Evolutionary conservation across 2,888 invertebrate species (phyloP), one percentile per base, ranked within the genome.

Genomic region (Molanna angustata): DNA sequence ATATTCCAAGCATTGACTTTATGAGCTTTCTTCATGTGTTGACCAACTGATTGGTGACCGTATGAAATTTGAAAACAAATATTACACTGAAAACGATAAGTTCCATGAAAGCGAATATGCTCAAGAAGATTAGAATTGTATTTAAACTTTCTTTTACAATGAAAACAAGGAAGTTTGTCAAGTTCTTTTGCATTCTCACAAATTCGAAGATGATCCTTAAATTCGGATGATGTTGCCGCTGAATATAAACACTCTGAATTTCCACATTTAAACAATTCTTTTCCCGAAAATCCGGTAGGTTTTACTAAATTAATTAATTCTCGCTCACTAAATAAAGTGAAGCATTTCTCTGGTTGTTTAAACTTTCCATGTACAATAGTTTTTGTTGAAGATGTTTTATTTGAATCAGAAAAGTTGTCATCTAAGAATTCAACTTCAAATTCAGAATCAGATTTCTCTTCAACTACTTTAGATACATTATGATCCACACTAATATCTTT

Each of bases 31-130:
- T 72, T 73, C 67, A 84, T 74, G 62, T 86, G 86, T 20, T 66
- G 66, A 1, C 62, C 60, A 47, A 73, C 64, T 18, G 66, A 61
- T 0, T 18, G 7, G 4, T 17, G 7, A 7, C 45, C 31, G 21
- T 42, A 19, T 3, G 33, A 33, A 3, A 7, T 27, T 18, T 14
- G 17, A 6, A 71, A 66, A 62, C 87, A 87, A 19, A 83, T 44
- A 3, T 79, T 76, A 62, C 87, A 87, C 7, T 74, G 70, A 56
- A 78, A 83, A 7, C 80, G 69, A 59, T 79, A 74, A 0, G 74
- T 66, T 0, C 82, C 82, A 57, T 87, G 87, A 2, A 69, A 64
- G 57, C 75, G 76, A 13, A 86, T 66, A 62, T 87, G 86, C 4
- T 80, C 77, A 9, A 79, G 62, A 16, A 84, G 67, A 32, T 71